Conservation (phyloP, 2,113 vertebrate species). For the Mus pahari region DNA sequence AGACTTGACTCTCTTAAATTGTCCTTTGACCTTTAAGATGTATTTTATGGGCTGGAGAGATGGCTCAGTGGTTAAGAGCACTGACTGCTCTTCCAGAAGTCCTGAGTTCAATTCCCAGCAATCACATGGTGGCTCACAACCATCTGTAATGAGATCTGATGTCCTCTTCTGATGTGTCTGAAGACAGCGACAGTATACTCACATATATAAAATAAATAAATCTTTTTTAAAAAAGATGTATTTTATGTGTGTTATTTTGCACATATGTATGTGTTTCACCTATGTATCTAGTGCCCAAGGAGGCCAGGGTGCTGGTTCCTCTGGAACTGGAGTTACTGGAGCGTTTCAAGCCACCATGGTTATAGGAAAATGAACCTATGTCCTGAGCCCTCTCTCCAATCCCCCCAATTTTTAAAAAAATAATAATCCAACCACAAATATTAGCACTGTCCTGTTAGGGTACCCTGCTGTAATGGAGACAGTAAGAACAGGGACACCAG, state of each 20-base stretch:
- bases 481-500: too few relatives aligned
- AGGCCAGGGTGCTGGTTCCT: background rate
- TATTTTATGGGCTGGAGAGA: background rate
- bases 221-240: background rate
- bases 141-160: too few relatives aligned
- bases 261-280: background rate
- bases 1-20: too few relatives aligned
- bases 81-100: too few relatives aligned
- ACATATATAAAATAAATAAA: too few relatives aligned
- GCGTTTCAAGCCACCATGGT: background rate
- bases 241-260: background rate
- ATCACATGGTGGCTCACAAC: too few relatives aligned
- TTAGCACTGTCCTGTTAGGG: background rate
- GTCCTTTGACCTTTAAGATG: background rate
- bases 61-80: too few relatives aligned
- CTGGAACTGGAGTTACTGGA: background rate
- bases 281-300: too few relatives aligned
- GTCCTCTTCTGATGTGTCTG: too few relatives aligned
- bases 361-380: too few relatives aligned
- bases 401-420: background rate
- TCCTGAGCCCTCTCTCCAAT: background rate
- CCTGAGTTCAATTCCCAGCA: too few relatives aligned
- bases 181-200: too few relatives aligned
- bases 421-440: background rate
- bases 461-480: background rate